Evolutionary conservation across 92 coral and sea anemone genomes (phyloP), one percentile per base, ranked within the genome.

Genomic region (Plumapathes pennacea): DNA sequence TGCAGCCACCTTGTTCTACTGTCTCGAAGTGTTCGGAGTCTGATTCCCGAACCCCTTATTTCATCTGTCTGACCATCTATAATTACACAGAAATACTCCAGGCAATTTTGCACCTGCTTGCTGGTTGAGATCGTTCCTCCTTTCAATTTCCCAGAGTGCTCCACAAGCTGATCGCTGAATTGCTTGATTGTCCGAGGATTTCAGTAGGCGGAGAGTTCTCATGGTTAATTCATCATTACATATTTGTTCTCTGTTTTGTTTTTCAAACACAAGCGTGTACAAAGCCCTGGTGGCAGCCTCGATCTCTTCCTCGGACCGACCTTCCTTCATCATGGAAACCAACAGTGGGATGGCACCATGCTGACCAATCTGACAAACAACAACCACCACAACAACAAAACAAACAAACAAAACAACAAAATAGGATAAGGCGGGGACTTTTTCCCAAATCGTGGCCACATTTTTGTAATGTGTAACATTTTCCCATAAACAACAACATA

Each of bases 181-280:
- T 43, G 61, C 84, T 59, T 52, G 54, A 41, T 75, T 54, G 3
- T 34, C 60, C 18, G 77, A 63, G 8, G 14, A 12, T 21, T 46
- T 65, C n/a, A 82, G 57, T 7, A 48, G 54, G 28, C 32, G 40
- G 10, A 82, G 79, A 12, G 64, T 38, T 3, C 26, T 24, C 78
- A 82, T 37, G 10, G 61, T 50, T 10, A 46, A 12, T 24, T 42
- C 41, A 21, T 82, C 76, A 36, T 57, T 10, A 21, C 54, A 44
- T 31, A 82, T 67, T 18, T 39, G 24, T 19, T 69, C 55, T 22
- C 52, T 71, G 34, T 82, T 82, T 18, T 30, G 32, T 58, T 62
- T 67, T 47, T 82, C 84, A 69, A 82, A 82, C 10, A 83, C 71
- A 45, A 82, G 56, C 83, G 75, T 54, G 78, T 78, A 82, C 48